These are phyloP conservation scores for Drosophila arawakana DNA, from an alignment of 1,140 invertebrate species.

Conservation along the genomic window DNA sequence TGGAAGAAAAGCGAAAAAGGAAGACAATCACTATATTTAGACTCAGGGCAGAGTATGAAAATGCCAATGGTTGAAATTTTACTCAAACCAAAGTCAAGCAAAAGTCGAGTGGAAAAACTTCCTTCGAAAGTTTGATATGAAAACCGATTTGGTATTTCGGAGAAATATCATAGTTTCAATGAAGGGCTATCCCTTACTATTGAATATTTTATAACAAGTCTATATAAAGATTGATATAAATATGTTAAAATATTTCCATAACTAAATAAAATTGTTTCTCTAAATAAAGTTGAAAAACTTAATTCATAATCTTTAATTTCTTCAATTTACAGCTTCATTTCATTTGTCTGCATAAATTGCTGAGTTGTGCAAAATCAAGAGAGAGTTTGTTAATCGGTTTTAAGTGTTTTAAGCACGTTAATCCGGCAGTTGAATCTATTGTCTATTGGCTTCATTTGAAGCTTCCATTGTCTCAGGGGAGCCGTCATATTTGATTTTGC, in stretches of 20 bases:
- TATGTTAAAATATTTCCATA: too few relatives aligned
- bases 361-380: not conserved
- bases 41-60: not conserved
- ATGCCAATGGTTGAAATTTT: not conserved
- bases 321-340: not conserved
- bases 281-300: not conserved
- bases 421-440: constrained; percentile 19
- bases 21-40: constrained; percentile 8
- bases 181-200: too few relatives aligned
- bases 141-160: too few relatives aligned
- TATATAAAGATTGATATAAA: too few relatives aligned
- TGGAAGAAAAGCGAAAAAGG: too few relatives aligned
- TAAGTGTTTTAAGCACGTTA: constrained; percentile 45
- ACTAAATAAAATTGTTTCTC: too few relatives aligned
- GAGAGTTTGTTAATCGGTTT: constrained; percentile 38
- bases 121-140: too few relatives aligned
- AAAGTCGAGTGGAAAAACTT: too few relatives aligned
- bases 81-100: not conserved
- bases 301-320: not conserved
- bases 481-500: constrained; percentile 51
- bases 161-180: too few relatives aligned
- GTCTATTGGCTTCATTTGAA: constrained; percentile 50
- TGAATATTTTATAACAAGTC: not conserved
- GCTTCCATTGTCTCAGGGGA: constrained; percentile 16
- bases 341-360: not conserved